phyloP scores from a whole-genome alignment of 2,113 vertebrate genomes.

The Calyptomena viridis region DNA sequence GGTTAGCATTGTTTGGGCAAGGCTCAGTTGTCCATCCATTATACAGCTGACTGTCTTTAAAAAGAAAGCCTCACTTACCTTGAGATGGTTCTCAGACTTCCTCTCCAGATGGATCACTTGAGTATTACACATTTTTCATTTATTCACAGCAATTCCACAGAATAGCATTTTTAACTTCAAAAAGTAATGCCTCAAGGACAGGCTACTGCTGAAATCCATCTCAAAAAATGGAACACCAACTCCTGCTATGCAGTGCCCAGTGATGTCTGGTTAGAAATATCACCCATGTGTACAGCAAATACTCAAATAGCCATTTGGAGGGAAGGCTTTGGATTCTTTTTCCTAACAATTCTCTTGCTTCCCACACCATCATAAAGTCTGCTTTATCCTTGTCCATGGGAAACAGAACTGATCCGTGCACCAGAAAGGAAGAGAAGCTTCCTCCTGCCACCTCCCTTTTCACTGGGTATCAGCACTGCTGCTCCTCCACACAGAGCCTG shows the following conservation, averaged over 20 bases:
- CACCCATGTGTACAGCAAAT: background rate
- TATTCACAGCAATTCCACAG: background rate
- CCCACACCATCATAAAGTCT: background rate
- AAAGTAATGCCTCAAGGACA: background rate
- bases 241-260: background rate
- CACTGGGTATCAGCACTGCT: constrained; percentile 56
- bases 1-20: background rate
- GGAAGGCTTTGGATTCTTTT: constrained; percentile 39
- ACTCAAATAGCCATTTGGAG: constrained; percentile 61
- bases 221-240: background rate
- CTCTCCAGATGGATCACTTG: constrained; percentile 60
- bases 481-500: background rate
- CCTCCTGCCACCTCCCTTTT: background rate
- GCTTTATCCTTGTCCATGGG: background rate
- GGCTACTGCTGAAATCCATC: background rate
- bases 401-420: background rate
- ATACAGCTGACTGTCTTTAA: background rate
- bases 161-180: background rate
- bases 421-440: background rate
- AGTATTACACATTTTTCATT: constrained; percentile 2
- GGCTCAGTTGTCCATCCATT: background rate
- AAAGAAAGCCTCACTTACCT: constrained; percentile 59
- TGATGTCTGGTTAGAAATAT: background rate
- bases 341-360: background rate
- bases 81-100: constrained; percentile 29